A percentile compares a stretch with the other conserved stretches of the same genome.
These are phyloP conservation scores for Platorchestia sp. DNA, from an alignment of 1,140 invertebrate genomes.

Conservation along the genomic window DNA sequence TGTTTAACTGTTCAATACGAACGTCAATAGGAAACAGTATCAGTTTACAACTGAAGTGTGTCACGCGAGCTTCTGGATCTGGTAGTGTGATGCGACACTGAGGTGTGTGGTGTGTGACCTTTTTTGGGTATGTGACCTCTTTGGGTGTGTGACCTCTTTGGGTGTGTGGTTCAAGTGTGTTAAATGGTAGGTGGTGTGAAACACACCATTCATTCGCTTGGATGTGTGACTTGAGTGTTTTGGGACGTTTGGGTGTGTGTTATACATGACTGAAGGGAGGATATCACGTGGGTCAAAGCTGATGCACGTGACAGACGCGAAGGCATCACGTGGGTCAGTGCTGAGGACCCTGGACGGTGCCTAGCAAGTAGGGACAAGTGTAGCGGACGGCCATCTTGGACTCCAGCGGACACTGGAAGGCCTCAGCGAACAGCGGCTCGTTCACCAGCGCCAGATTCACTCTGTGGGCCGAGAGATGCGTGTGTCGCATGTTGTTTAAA, in stretches of 20 bases:
- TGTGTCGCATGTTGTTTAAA: neutral
- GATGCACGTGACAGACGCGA: neutral
- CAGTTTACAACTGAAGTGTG: too few relatives aligned
- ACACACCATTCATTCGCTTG: too few relatives aligned
- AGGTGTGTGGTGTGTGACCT: too few relatives aligned
- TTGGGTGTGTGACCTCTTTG: too few relatives aligned
- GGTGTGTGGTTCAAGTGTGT: too few relatives aligned
- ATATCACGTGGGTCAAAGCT: neutral
- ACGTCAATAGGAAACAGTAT: too few relatives aligned
- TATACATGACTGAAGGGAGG: neutral
- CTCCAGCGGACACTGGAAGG: neutral
- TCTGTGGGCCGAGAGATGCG: neutral
- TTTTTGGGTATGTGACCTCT: too few relatives aligned
- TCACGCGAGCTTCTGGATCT: too few relatives aligned
- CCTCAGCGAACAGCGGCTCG: conserved; percentile 12
- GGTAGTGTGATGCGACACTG: too few relatives aligned
- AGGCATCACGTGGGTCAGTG: neutral
- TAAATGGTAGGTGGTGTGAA: too few relatives aligned
- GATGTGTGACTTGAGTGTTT: too few relatives aligned
- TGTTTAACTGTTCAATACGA: too few relatives aligned
- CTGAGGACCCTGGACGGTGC: neutral
- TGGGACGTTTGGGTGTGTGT: neutral
- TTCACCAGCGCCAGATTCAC: neutral
- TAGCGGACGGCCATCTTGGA: neutral
- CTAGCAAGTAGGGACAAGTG: neutral